These are phyloP conservation scores for Tryphoninae sp. DNA, from an alignment of 2,888 invertebrate genomes.

Conservation along the genomic window DNA sequence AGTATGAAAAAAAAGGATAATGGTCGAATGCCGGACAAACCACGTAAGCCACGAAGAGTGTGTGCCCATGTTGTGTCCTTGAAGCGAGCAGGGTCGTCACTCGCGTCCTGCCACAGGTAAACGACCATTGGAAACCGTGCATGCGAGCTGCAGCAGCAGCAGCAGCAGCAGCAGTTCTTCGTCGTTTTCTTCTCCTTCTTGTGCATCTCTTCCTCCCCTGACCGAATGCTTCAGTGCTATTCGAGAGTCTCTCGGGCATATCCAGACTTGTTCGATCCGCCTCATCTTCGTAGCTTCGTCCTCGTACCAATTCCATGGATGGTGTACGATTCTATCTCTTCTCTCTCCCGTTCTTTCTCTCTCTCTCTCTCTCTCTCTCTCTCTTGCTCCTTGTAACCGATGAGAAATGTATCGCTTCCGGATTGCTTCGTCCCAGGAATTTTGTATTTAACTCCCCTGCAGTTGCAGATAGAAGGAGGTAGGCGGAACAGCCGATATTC, in stretches of 20 bases:
- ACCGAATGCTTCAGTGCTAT: slow-evolving; percentile 22
- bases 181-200: slow-evolving; percentile 6
- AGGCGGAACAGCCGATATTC: slow-evolving; percentile 57
- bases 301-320: slow-evolving; percentile 34
- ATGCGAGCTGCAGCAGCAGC: slow-evolving; percentile 22
- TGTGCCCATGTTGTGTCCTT: slow-evolving; percentile 77
- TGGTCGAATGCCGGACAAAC: slow-evolving; percentile 73
- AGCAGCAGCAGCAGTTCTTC: slow-evolving; percentile 37
- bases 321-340: slow-evolving; percentile 11
- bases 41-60: slow-evolving; percentile 72
- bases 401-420: slow-evolving; percentile 55
- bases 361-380: slow-evolving; percentile 7
- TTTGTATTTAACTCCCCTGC: slow-evolving; percentile 24
- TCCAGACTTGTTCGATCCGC: slow-evolving; percentile 17
- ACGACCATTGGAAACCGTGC: slow-evolving; percentile 76
- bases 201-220: slow-evolving; percentile 14
- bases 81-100: slow-evolving; percentile 81
- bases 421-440: slow-evolving; percentile 49
- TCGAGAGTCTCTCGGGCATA: slow-evolving; percentile 1
- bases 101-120: slow-evolving; percentile 79
- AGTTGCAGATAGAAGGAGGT: slow-evolving; percentile 17
- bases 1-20: slow-evolving; percentile 1
- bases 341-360: neutral
- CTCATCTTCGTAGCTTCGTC: slow-evolving; percentile 30
- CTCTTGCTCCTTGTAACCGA: slow-evolving; percentile 5